Percentiles rank a stretch among this genome's conserved stretches.
These are phyloP conservation scores for Sandelia bainsii DNA, from an alignment of 2,797 vertebrate genomes.

Conservation along the genomic window DNA sequence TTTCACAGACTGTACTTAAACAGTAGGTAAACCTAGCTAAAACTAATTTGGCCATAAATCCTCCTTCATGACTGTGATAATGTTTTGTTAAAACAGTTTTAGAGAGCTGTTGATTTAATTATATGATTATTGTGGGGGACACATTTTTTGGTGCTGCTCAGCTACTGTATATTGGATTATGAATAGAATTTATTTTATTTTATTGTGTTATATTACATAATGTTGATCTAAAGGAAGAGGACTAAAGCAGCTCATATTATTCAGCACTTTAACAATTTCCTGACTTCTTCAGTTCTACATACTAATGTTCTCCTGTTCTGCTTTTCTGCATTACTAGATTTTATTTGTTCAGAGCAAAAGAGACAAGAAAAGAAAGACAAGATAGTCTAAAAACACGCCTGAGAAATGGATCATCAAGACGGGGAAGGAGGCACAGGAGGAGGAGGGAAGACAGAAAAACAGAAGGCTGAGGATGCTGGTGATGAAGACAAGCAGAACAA, in stretches of 20 bases:
- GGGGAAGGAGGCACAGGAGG: constrained; percentile 31
- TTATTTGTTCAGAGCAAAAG: constrained; percentile 34
- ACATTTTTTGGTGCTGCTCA: not conserved
- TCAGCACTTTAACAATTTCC: not conserved
- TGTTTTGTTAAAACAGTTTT: not conserved
- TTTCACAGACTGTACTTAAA: not conserved
- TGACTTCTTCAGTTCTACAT: not conserved
- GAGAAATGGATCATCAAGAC: constrained; percentile 72
- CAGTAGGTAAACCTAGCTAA: not conserved
- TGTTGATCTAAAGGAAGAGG: too few relatives aligned
- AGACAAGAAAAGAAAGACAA: constrained; percentile 2
- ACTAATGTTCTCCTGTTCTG: not conserved
- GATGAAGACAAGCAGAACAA: constrained; percentile 71
- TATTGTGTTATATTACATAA: too few relatives aligned
- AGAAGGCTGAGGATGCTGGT: constrained; percentile 47
- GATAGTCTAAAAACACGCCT: not conserved
- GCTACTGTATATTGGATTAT: too few relatives aligned
- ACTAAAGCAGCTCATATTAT: not conserved
- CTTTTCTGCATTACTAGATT: not conserved
- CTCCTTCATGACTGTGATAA: not conserved
- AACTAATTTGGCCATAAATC: not conserved
- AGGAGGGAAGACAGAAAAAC: constrained; percentile 37
- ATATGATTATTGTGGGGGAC: not conserved
- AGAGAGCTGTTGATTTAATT: not conserved
- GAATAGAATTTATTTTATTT: too few relatives aligned